Evolutionary conservation across 2,113 vertebrate genomes (phyloP).

Genomic region (Vicugna pacos): DNA sequence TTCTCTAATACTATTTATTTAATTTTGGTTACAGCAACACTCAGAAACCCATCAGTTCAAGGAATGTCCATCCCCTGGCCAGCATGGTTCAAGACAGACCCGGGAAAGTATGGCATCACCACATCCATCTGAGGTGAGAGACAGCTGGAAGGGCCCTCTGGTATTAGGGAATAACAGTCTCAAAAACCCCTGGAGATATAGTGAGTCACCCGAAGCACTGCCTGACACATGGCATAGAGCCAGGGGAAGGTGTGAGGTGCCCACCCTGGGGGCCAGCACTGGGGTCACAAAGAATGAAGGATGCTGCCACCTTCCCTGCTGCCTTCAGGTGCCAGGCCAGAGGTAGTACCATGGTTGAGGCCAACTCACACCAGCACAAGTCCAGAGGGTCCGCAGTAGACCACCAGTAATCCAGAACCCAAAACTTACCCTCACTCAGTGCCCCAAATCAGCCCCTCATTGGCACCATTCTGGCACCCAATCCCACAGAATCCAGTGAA

Average conservation of each 20-base stretch:
- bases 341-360: background rate
- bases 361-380: background rate
- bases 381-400: background rate
- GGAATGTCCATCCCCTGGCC: background rate
- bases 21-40: background rate
- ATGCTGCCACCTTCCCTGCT: background rate
- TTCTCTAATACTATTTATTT: background rate
- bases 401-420: background rate
- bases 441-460: background rate
- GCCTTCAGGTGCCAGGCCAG: background rate
- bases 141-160: background rate
- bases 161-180: background rate
- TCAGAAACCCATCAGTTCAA: background rate
- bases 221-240: background rate
- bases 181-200: background rate
- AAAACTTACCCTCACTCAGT: background rate
- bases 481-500: fast-evolving
- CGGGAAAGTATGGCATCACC: background rate
- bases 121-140: background rate
- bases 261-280: background rate
- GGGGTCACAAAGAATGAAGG: background rate
- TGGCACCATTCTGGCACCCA: background rate
- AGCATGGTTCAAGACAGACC: background rate
- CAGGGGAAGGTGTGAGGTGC: background rate
- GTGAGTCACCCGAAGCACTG: background rate